A percentile compares a stretch with the other conserved stretches of the same genome.
These are phyloP conservation scores for Burhinus oedicnemus DNA, from an alignment of 2,113 vertebrate species.

Conservation along the genomic window DNA sequence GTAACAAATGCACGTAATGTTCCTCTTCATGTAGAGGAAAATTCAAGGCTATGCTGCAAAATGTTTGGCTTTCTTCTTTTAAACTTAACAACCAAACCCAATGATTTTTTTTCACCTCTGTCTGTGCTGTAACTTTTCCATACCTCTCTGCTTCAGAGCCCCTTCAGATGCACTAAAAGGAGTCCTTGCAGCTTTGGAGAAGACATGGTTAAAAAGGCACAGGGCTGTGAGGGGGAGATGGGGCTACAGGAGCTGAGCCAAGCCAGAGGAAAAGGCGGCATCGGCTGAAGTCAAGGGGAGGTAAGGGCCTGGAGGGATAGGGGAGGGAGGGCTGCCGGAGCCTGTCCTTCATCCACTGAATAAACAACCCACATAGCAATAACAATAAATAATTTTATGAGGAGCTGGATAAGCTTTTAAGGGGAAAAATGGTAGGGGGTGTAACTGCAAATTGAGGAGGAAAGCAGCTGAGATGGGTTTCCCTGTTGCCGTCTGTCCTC, in stretches of 20 bases:
- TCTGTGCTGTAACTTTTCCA: background rate
- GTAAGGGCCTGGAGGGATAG: constrained; percentile 1
- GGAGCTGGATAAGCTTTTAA: constrained; percentile 55
- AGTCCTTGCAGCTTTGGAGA: background rate
- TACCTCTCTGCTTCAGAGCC: background rate
- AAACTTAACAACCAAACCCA: background rate
- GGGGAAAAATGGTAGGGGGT: constrained; percentile 19
- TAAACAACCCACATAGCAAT: constrained; percentile 28
- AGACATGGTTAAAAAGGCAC: background rate
- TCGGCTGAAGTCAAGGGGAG: background rate
- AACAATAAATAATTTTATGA: constrained; percentile 52
- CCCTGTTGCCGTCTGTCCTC: constrained; percentile 12
- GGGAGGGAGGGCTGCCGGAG: background rate
- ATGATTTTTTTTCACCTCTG: background rate
- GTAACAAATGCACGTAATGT: fast-evolving
- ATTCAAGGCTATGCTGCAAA: background rate
- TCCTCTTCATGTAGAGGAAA: background rate
- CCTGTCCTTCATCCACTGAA: constrained; percentile 26
- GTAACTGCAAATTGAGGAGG: constrained; percentile 57
- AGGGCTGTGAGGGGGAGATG: background rate
- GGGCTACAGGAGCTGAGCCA: background rate
- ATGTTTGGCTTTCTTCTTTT: background rate
- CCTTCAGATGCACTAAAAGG: background rate
- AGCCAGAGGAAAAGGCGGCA: background rate
- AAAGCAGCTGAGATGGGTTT: constrained; percentile 47